Conservation (phyloP, 1,140 invertebrate species). For the Drosophila kohkoa region DNA sequence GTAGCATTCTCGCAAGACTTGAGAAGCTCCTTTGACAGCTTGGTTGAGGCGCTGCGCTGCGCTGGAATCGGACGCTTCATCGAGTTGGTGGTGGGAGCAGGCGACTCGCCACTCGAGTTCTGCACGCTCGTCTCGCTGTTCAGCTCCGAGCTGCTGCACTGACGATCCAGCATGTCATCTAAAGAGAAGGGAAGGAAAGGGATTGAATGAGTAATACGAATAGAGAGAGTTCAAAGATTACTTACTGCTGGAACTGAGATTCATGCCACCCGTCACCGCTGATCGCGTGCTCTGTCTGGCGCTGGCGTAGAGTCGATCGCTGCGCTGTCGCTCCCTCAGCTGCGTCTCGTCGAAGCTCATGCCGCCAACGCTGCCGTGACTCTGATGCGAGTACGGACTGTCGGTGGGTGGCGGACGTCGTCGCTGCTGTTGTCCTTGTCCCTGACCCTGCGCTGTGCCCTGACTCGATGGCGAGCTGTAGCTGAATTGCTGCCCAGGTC, state of each 20-base stretch:
- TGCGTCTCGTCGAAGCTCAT: conserved; percentile 82
- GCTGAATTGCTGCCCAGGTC: conserved; percentile 68
- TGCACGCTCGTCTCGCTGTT: conserved; percentile 78
- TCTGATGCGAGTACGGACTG: conserved; percentile 77
- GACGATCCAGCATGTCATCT: conserved; percentile 79
- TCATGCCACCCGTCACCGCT: conserved; percentile 61
- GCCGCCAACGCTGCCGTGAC: conserved; percentile 77
- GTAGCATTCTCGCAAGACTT: conserved; percentile 73
- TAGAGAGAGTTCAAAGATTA: not conserved
- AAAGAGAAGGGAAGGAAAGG: not conserved
- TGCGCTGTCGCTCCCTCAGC: conserved; percentile 67
- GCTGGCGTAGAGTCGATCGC: conserved; percentile 76
- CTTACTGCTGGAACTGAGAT: conserved; percentile 75
- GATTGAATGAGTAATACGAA: too few species aligned
- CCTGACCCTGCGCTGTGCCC: conserved; percentile 33
- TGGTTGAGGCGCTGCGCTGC: conserved; percentile 57
- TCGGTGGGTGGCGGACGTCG: conserved; percentile 69
- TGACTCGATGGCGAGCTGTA: conserved; percentile 79
- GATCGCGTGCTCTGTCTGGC: conserved; percentile 75
- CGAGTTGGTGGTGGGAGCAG: conserved; percentile 67
- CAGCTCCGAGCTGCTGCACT: conserved; percentile 70
- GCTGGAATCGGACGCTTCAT: conserved; percentile 80
- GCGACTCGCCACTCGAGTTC: conserved; percentile 70
- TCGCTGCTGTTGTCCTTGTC: conserved; percentile 36
- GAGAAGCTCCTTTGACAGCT: conserved; percentile 68